Evolutionary conservation across 35 echinoderm and acorn worm genomes (phyloP), one percentile per base, ranked within the genome.

Genomic region (Holothuria glaberrima): DNA sequence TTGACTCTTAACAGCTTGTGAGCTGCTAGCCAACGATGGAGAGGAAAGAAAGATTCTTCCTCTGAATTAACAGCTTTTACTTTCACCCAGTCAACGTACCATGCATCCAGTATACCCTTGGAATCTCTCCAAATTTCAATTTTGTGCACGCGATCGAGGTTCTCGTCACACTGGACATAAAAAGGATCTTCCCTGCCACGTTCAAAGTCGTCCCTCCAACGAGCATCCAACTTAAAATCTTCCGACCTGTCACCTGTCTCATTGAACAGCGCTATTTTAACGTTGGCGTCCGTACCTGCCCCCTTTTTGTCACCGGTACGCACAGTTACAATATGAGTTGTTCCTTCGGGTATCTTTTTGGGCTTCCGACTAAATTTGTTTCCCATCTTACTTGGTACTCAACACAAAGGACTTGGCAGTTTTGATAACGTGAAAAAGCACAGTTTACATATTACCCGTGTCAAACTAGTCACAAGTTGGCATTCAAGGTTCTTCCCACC

Each of bases 81-180:
- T 20, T 89, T 89, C 60, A 95, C 80, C 65, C 77, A 73, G 28
- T 96, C 94, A 26, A 92, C 81, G 73, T 70, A 95, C 90, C 94
- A 95, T 30, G 89, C 70, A 68, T 95, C 91, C 9, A 75, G 44
- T 0, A 87, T 18, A 3, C 72, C 90, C 25, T 57, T 48, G 3
- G 61, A 41, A 52, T 95, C 91, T 33, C 94, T 80, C 94, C 94
- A 92, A 1, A 95, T 24, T 73, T 95, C 94, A 20, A 95, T 79
- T 41, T 80, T 88, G 4, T 26, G 48, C 24, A 93, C 25, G 4
- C 32, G 62, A 6, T 91, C 94, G 58, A 92, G 87, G 58, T 86
- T 71, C 14, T 63, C 10, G 27, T 88, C 64, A 81, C 76, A 66
- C 27, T 48, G 28, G 14, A 79, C 45, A n/a, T 28, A 36, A 32